A percentile compares a stretch with the other conserved stretches of the same genome.
These are phyloP conservation scores for Tachina grossa DNA, from an alignment of 2,888 invertebrate species.

Conservation along the genomic window DNA sequence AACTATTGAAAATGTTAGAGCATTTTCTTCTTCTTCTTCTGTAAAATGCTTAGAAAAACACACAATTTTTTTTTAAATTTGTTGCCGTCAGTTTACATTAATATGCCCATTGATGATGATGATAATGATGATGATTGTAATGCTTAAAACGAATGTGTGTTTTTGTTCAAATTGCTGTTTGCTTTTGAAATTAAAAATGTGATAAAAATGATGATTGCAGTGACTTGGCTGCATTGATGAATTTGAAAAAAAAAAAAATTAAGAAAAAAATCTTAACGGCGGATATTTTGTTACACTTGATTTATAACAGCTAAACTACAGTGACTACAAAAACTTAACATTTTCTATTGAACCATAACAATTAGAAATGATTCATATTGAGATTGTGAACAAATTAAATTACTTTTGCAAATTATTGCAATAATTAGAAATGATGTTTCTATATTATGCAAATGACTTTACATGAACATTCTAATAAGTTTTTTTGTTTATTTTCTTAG, in stretches of 20 bases:
- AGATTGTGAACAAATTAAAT: slow-evolving; percentile 11
- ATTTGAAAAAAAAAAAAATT: slow-evolving; percentile 6
- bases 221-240: slow-evolving; percentile 39
- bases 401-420: slow-evolving; percentile 34
- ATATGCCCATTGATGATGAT: slow-evolving; percentile 34
- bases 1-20: slow-evolving; percentile 1
- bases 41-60: slow-evolving; percentile 29
- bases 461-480: slow-evolving; percentile 19
- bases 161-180: slow-evolving; percentile 34
- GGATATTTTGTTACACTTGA: slow-evolving; percentile 52
- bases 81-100: slow-evolving; percentile 38
- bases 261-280: slow-evolving; percentile 10
- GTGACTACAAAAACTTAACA: background rate
- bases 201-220: slow-evolving; percentile 44
- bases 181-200: slow-evolving; percentile 21
- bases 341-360: slow-evolving; percentile 21
- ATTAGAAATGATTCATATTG: slow-evolving; percentile 36
- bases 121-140: slow-evolving; percentile 17
- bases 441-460: slow-evolving; percentile 18
- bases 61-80: slow-evolving; percentile 8
- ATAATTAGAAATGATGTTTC: slow-evolving; percentile 33
- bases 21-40: background rate
- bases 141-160: background rate
- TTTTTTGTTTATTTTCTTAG: slow-evolving; percentile 1
- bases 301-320: slow-evolving; percentile 38